A percentile compares a stretch with the other conserved stretches of the same genome.
Conservation (phyloP, 2,113 vertebrate genomes). For the Phylloscopus whistleri region DNA sequence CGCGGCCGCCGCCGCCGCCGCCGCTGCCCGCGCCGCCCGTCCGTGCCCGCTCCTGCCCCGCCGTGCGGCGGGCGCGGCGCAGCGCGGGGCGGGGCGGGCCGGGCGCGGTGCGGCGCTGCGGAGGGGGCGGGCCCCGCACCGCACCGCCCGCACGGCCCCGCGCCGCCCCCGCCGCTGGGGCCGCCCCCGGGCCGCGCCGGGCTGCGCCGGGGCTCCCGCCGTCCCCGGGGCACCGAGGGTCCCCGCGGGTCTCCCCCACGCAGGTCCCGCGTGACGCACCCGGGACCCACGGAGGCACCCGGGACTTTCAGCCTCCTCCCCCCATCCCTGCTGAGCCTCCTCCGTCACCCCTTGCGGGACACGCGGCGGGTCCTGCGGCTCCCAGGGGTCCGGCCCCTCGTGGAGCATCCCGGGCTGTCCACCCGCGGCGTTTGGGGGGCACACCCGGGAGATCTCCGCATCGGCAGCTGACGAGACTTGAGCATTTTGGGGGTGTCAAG, state of each 20-base stretch:
- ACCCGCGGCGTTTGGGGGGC: background rate
- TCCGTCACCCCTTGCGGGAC: background rate
- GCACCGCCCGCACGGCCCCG: too few relatives aligned
- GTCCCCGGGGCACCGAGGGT: background rate
- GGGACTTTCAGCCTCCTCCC: background rate
- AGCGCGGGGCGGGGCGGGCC: too few relatives aligned
- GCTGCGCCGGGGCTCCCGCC: background rate
- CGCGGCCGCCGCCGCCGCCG: background rate
- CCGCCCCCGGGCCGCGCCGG: background rate
- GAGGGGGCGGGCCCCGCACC: too few relatives aligned
- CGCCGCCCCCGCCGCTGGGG: background rate
- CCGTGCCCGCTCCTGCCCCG: too few relatives aligned
- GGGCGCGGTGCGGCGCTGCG: too few relatives aligned
- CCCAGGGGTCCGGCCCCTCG: background rate
- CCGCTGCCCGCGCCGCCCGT: too few relatives aligned
- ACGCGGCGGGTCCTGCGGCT: background rate
- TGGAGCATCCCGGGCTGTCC: background rate
- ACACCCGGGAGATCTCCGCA: too few relatives aligned
- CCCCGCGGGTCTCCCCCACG: background rate
- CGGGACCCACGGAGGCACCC: background rate
- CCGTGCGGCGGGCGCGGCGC: too few relatives aligned
- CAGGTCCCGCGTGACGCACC: background rate
- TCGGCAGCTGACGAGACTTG: accelerated
- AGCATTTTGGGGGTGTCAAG: background rate
- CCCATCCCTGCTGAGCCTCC: background rate